These are phyloP conservation scores for Leptopilina syphax DNA, from an alignment of 2,888 invertebrate species.

Conservation along the genomic window DNA sequence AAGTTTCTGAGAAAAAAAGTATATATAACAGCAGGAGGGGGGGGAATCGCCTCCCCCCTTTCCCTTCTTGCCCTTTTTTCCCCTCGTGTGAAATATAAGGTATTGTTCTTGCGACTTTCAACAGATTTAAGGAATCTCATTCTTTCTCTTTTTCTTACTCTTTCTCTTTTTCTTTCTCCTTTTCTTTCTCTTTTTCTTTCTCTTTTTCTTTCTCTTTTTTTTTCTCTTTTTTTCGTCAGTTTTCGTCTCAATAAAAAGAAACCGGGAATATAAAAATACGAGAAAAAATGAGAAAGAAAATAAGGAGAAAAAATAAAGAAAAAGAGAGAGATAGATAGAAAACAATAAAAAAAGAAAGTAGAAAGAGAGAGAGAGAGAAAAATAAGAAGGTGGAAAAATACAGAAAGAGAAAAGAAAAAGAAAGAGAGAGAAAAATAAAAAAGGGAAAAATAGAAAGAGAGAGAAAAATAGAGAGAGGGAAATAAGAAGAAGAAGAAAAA, in stretches of 20 bases:
- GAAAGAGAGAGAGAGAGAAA: too few species aligned
- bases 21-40: background rate
- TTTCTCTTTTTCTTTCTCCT: background rate
- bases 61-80: background rate
- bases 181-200: background rate
- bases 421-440: too few species aligned
- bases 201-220: too few species aligned
- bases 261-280: background rate
- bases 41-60: background rate
- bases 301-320: too few species aligned
- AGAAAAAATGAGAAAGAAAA: background rate
- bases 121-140: background rate
- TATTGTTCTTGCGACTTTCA: conserved; percentile 20
- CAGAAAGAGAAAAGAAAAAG: too few species aligned
- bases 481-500: too few species aligned
- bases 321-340: too few species aligned
- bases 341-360: too few species aligned
- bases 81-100: conserved; percentile 22
- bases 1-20: conserved; percentile 14
- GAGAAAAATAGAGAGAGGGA: too few species aligned
- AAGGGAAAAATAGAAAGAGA: too few species aligned
- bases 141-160: background rate
- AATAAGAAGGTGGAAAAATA: too few species aligned
- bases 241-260: conserved; percentile 12
- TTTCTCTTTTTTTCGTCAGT: too few species aligned